phyloP scores from a whole-genome alignment of 2,797 vertebrate genomes.

The Fundulus diaphanus region DNA sequence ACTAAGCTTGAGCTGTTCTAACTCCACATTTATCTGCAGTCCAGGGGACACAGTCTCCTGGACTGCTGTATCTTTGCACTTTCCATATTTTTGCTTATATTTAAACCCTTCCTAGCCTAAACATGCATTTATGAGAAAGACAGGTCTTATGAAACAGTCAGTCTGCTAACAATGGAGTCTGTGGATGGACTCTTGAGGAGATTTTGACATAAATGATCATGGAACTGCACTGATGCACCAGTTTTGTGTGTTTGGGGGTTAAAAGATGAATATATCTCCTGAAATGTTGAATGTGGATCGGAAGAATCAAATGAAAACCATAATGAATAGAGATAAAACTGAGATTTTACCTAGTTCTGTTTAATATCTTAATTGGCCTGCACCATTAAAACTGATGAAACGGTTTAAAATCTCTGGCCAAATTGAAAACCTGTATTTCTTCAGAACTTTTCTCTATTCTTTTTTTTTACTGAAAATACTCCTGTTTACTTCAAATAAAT shows the following conservation, averaged over 20 bases:
- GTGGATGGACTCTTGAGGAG: background rate
- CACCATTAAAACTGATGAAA: background rate
- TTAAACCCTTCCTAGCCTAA: background rate
- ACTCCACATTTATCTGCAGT: background rate
- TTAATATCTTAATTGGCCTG: background rate
- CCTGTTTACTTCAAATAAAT: too few relatives aligned
- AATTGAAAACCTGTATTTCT: background rate
- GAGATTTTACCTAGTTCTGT: too few relatives aligned
- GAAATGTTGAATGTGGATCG: background rate
- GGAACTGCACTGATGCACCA: background rate
- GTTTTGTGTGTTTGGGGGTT: background rate
- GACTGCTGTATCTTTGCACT: background rate
- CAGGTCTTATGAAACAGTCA: background rate
- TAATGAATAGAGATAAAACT: background rate
- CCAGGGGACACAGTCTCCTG: background rate
- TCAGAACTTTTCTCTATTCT: too few relatives aligned
- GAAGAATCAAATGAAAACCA: background rate
- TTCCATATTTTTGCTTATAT: background rate
- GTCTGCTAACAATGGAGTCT: too few relatives aligned
- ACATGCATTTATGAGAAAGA: background rate
- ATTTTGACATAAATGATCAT: background rate
- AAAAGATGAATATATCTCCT: background rate
- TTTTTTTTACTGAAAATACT: background rate
- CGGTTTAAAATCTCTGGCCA: too few relatives aligned
- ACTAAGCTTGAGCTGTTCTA: background rate